Evolutionary conservation across 2,113 vertebrate species (phyloP).

Genomic region (Desmodus rotundus): DNA sequence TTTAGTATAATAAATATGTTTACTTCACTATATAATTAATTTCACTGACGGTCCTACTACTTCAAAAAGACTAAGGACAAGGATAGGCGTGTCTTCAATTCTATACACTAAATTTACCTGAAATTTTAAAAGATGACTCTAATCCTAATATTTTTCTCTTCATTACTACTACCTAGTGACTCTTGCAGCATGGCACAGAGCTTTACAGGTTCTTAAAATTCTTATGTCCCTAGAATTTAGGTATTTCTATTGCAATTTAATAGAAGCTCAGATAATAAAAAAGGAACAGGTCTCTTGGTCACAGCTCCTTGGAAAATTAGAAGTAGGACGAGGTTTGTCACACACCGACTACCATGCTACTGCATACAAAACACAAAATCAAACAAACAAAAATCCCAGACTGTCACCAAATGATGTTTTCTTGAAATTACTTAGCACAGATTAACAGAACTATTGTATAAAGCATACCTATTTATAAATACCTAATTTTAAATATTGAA

Average conservation of each 20-base stretch:
- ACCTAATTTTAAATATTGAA: slow-evolving; percentile 10
- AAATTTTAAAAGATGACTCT: slow-evolving; percentile 7
- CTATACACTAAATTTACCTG: not conserved
- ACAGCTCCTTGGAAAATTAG: not conserved
- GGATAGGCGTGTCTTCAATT: not conserved
- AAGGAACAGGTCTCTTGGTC: not conserved
- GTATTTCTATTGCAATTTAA: not conserved
- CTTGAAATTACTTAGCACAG: not conserved
- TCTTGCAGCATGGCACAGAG: not conserved
- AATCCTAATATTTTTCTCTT: not conserved
- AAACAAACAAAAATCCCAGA: not conserved
- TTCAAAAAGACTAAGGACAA: not conserved
- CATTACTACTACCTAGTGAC: not conserved
- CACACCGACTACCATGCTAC: not conserved
- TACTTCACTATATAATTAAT: slow-evolving; percentile 31
- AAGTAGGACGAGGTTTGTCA: not conserved
- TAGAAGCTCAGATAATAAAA: not conserved
- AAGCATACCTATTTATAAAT: slow-evolving; percentile 10
- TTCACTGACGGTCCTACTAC: not conserved
- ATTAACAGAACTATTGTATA: not conserved
- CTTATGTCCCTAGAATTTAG: not conserved
- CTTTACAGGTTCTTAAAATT: not conserved
- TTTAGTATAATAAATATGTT: not conserved
- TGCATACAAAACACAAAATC: not conserved
- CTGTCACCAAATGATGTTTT: not conserved